These are phyloP conservation scores for Cotesia glomerata DNA, from an alignment of 1,140 invertebrate genomes.

Conservation along the genomic window DNA sequence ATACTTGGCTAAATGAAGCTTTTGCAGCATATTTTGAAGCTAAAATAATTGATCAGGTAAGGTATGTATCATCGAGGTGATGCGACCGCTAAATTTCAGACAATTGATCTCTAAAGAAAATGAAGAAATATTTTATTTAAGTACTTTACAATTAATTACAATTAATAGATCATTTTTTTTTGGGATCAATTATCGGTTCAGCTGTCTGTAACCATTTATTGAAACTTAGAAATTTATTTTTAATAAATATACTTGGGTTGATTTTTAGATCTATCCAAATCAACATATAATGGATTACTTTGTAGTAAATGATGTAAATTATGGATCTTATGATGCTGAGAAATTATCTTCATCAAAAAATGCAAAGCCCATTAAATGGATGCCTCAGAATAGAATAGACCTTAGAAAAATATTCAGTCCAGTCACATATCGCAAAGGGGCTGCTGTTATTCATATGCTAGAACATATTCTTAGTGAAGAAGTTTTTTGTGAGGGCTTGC, in stretches of 20 bases:
- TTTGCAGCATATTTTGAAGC: conserved; percentile 61
- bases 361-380: conserved; percentile 53
- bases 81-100: too few relatives aligned
- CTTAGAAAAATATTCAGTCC: conserved; percentile 79
- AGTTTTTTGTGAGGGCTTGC: conserved; percentile 55
- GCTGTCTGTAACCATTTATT: neutral
- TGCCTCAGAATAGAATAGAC: conserved; percentile 71
- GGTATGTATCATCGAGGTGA: neutral
- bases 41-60: neutral
- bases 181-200: neutral
- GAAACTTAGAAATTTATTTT: neutral
- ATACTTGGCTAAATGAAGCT: conserved; percentile 68
- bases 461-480: conserved; percentile 59
- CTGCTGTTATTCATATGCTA: conserved; percentile 63
- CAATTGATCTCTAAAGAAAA: too few relatives aligned
- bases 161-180: too few relatives aligned
- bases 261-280: neutral
- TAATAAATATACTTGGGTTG: neutral
- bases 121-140: neutral
- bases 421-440: conserved; percentile 73
- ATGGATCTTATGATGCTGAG: neutral
- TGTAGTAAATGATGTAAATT: neutral
- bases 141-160: too few relatives aligned
- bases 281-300: conserved; percentile 4
- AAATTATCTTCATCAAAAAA: neutral